Evolutionary conservation across 2,888 invertebrate genomes (phyloP), one percentile per base, ranked within the genome.

Genomic region (Acrocyrtus sp.): DNA sequence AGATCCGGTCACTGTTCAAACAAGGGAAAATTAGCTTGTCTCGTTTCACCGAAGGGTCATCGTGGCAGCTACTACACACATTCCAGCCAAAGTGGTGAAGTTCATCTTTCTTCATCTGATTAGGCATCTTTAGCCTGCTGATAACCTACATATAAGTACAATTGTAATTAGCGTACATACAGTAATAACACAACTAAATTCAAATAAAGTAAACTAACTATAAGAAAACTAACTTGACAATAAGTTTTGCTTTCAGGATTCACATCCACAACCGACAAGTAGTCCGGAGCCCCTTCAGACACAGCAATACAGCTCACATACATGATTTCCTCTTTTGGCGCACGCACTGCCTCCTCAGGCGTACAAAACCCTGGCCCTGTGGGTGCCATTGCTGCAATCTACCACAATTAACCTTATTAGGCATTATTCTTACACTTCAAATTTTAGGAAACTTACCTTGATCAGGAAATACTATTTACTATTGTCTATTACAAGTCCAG

Each of bases 51-150:
- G 83, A 22, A 1, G 45, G 2, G 26, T 75, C 61, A 26, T 68
- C 56, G 43, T 92, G 89, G 84, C 97, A 98, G 84, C 96, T 96
- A 80, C 96, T 95, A 84, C 98, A 98, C 0, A 95, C 90, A 83
- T 98, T 98, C 98, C 98, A 98, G 0, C 98, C 98, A 47, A 92
- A 91, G 83, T 98, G 98, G 83, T 98, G 98, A 0, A 98, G 85
- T 84, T 98, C 98, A 82, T 98, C 95, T 0, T 72, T 91, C 91
- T 3, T 87, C 84, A 75, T 90, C 85, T 8, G 72, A 24, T 45
- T 10, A 1, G 91, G 91, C 81, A 96, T 92, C 81, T 89, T 88
- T 0, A 95, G 88, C 21, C 95, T 91, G 83, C 94, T 91, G 50
- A 98, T 91, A 3, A 98, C 90, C 97, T 97, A 83, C 19, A 50